A percentile compares a stretch with the other conserved stretches of the same genome.
These are phyloP conservation scores for Protophormia terraenovae DNA, from an alignment of 2,888 invertebrate genomes.

Conservation along the genomic window DNA sequence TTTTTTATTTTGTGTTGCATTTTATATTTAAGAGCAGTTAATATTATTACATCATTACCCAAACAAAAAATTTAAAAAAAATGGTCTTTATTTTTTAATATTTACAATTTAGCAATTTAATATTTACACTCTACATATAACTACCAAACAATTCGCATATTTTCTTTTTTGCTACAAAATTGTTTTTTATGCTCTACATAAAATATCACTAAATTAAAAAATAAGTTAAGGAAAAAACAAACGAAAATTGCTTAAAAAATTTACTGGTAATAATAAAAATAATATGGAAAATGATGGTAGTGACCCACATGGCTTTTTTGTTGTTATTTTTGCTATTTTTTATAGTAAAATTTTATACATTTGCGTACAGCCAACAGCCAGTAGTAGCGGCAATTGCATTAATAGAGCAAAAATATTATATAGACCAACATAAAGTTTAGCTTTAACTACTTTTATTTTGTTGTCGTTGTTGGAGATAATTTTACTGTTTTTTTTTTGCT, in stretches of 20 bases:
- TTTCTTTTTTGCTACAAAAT: neutral
- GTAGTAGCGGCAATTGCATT: constrained; percentile 11
- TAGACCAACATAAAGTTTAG: constrained; percentile 41
- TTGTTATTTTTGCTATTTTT: neutral
- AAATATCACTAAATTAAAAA: constrained; percentile 11
- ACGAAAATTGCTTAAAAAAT: neutral
- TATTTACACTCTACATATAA: neutral
- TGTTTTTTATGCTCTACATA: constrained; percentile 15
- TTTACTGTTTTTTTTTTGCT: neutral
- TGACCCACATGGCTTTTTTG: constrained; percentile 34
- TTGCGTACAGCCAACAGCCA: constrained; percentile 27
- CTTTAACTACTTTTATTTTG: constrained; percentile 18
- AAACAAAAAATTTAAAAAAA: neutral
- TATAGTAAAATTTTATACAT: neutral
- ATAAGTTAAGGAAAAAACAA: neutral
- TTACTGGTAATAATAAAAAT: neutral
- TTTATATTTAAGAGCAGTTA: neutral
- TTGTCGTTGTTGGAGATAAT: constrained; percentile 18
- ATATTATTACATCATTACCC: constrained; percentile 6
- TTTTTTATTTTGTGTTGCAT: neutral
- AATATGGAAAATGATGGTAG: constrained; percentile 1
- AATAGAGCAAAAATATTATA: neutral
- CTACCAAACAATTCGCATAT: too few species aligned
- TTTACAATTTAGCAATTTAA: constrained; percentile 35
- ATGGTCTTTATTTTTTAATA: neutral